Evolutionary conservation across 2,797 vertebrate species (phyloP), one percentile per base, ranked within the genome.

Genomic region (Lithobates pipiens): DNA sequence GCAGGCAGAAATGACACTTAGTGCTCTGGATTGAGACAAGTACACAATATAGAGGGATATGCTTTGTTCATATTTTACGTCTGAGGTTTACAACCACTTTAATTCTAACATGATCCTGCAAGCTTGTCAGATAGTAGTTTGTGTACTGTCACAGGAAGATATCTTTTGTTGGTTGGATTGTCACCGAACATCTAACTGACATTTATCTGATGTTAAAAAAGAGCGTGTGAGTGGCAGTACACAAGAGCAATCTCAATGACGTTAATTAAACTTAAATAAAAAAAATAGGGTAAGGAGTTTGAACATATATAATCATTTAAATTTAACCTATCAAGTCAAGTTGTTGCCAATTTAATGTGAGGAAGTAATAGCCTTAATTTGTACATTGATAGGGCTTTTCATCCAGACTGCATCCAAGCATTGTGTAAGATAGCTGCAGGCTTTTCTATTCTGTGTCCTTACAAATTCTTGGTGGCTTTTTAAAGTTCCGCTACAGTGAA

Each of bases 401-500:
- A 39, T 78, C 46, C 76, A 54, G 50, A 34, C 73, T 44, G 50
- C 71, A 80, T 75, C 42, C 50, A 86, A 68, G 6, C 69, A 65
- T 75, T 78, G 36, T 73, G 68, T 68, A 83, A 86, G 68, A 57
- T 83, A 86, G 77, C 75, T 8, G 18, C 69, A 42, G 63, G 71
- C 84, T 83, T 86, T 86, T 72, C 73, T 67, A 74, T 83, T 76
- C 65, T 61, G 25, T 61, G 70, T 87, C 80, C 76, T 79, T 74
- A 78, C 61, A 80, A 87, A 83, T 72, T 75, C 81, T 57, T 69
- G 76, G 85, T 83, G 71, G 76, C 76, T 87, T 86, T 77, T 79
- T 39, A 83, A 44, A 75, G 80, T 87, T 87, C 80, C 57, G 76
- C 85, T 75, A 83, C 80, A 87, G 70, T 87, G 85, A 83, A 83